phyloP scores from a whole-genome alignment of 1,140 invertebrate genomes.

The Micrasema minimum region DNA sequence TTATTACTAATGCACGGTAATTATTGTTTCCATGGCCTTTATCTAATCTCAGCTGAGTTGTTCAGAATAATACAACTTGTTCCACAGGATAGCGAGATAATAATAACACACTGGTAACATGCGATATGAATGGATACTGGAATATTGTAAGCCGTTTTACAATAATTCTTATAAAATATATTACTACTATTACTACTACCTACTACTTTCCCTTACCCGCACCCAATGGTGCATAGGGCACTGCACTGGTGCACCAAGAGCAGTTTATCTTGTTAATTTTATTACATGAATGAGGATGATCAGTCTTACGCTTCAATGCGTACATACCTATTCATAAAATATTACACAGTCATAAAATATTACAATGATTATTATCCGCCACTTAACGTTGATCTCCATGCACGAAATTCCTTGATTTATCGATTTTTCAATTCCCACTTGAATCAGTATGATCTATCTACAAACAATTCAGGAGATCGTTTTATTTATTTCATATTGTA shows the following conservation, averaged over 20 bases:
- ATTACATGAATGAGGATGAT: too few species aligned
- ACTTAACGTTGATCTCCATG: too few species aligned
- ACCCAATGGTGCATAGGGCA: too few species aligned
- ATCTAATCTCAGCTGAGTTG: conserved; percentile 37
- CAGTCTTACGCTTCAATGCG: neutral
- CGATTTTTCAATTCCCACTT: too few species aligned
- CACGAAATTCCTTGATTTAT: too few species aligned
- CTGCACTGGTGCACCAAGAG: too few species aligned
- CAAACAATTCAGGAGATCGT: too few species aligned
- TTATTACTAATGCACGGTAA: conserved; percentile 15
- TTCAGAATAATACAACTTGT: conserved; percentile 18
- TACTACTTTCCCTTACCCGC: too few species aligned
- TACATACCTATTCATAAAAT: neutral
- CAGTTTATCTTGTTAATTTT: too few species aligned
- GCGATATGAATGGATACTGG: neutral
- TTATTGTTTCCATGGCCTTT: conserved; percentile 13
- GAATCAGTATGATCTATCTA: too few species aligned
- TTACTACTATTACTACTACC: neutral
- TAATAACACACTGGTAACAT: neutral
- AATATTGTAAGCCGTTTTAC: neutral
- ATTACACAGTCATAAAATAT: neutral
- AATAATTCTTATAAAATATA: neutral
- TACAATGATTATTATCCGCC: too few species aligned
- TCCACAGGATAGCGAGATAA: neutral
- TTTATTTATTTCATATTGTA: too few species aligned